Evolutionary conservation across 2,113 vertebrate species (phyloP).

Genomic region (Oreochromis tanganicae): DNA sequence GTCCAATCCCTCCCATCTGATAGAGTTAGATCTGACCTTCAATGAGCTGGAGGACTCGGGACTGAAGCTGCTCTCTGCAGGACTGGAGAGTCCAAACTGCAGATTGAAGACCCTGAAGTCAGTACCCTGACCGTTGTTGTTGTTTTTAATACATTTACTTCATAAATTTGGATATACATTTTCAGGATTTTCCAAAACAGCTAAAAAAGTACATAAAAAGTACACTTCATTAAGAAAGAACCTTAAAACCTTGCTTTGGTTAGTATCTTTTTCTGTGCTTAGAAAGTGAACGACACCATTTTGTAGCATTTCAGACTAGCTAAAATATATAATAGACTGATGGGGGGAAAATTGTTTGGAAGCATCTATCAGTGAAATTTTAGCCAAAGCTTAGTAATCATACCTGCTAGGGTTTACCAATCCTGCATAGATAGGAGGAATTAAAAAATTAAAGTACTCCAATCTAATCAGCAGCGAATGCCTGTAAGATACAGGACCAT

Average conservation of each 20-base stretch:
- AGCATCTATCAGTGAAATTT: neutral
- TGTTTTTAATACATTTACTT: neutral
- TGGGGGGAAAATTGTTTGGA: fast-evolving
- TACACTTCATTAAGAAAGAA: neutral
- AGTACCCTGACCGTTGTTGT: neutral
- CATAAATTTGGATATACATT: neutral
- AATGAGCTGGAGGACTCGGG: neutral
- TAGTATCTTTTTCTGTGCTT: neutral
- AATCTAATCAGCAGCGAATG: neutral
- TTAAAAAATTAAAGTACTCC: neutral
- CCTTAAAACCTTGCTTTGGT: neutral
- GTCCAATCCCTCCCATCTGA: neutral
- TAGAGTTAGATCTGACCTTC: neutral
- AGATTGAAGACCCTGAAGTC: neutral
- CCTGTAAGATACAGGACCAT: neutral
- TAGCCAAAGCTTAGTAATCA: neutral
- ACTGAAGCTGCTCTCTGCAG: neutral
- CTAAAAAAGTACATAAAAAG: neutral
- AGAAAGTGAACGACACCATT: neutral
- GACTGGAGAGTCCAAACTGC: neutral
- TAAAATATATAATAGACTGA: neutral
- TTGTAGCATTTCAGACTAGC: neutral
- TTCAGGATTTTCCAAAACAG: neutral
- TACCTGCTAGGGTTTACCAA: neutral
- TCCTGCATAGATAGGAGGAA: neutral